These are phyloP conservation scores for Nomia melanderi DNA, from an alignment of 1,140 invertebrate genomes.

Conservation along the genomic window DNA sequence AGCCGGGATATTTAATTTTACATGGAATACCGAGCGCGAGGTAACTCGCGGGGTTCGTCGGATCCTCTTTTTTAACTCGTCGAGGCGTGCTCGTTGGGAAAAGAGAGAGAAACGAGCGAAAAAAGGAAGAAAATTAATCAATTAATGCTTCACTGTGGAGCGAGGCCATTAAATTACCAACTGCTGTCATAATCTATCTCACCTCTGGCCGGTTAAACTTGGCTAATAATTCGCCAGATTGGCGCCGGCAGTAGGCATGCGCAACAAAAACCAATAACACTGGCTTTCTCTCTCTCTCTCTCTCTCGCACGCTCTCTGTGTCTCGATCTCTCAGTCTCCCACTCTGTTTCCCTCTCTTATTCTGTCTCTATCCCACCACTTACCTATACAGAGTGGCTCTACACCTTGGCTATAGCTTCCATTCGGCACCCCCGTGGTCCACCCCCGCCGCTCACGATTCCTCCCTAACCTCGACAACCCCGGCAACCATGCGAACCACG, in stretches of 20 bases:
- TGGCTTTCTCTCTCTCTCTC: constrained; percentile 42
- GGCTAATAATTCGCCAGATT: constrained; percentile 80
- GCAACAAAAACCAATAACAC: constrained; percentile 80
- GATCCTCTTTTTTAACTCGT: too few relatives aligned
- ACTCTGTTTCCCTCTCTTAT: constrained; percentile 31
- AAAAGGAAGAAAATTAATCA: constrained; percentile 11
- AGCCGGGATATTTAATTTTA: too few relatives aligned
- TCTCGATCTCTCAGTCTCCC: not conserved
- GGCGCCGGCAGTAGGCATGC: constrained; percentile 76
- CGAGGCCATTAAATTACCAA: constrained; percentile 63
- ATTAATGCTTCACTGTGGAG: constrained; percentile 33
- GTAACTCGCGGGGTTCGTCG: too few relatives aligned
- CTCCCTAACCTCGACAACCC: constrained; percentile 40
- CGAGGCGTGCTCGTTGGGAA: too few relatives aligned
- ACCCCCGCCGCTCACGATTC: constrained; percentile 48
- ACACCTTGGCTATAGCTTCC: constrained; percentile 58
- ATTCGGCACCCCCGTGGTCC: constrained; percentile 64
- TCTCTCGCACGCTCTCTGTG: constrained; percentile 19
- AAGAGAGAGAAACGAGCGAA: too few relatives aligned
- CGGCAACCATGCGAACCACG: constrained; percentile 60
- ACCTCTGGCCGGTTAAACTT: constrained; percentile 73
- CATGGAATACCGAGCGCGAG: too few relatives aligned
- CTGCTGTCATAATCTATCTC: constrained; percentile 68
- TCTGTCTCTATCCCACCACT: constrained; percentile 36
- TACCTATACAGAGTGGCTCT: constrained; percentile 55